Evolutionary conservation across 2,113 vertebrate genomes (phyloP), one percentile per base, ranked within the genome.

Genomic region (Oxyura jamaicensis): DNA sequence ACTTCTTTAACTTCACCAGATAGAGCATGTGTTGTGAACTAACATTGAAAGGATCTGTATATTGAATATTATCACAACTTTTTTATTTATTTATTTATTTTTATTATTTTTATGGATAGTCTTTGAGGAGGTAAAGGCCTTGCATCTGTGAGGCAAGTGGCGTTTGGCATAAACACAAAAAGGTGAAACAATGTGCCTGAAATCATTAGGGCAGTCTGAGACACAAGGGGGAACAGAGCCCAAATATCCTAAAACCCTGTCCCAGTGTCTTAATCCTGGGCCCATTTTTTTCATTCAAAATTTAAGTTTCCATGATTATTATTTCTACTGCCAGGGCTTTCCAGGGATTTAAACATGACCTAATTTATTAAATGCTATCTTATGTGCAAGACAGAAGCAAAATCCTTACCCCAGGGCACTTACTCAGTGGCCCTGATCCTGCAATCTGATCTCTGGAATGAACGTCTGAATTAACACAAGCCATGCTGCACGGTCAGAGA

Each of bases 361-460:
- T 94, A 76, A 93, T 96, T 94, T 93, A 89, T 95, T 92, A 93
- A 95, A 91, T 87, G 50, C 48, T 82, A 53, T 88, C 41, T 94
- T 84, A 79, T 0, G 2, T 91, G 71, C 81, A 88, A 89, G 86
- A 55, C 74, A 88, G 86, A 90, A 91, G 63, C 41, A 89, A 96
- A 97, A 95, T 91, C 91, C 84, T 92, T 95, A 90, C 90, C 82
- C 31, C 22, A 63, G 81, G 83, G 74, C 77, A 83, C 44, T 82
- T 66, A 52, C 11, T 92, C 35, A 66, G 83, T 93, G 77, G 77
- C 58, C 62, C 69, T 91, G 80, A 82, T 92, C 62, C 48, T 93
- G 83, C 80, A 82, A 86, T 88, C 69, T 59, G 92, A 94, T 95
- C 86, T 79, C 71, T 66, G 94, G 86, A 86, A 91, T 94, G 88